Conservation (phyloP, 2,113 vertebrate species). For the Platichthys stellatus region DNA sequence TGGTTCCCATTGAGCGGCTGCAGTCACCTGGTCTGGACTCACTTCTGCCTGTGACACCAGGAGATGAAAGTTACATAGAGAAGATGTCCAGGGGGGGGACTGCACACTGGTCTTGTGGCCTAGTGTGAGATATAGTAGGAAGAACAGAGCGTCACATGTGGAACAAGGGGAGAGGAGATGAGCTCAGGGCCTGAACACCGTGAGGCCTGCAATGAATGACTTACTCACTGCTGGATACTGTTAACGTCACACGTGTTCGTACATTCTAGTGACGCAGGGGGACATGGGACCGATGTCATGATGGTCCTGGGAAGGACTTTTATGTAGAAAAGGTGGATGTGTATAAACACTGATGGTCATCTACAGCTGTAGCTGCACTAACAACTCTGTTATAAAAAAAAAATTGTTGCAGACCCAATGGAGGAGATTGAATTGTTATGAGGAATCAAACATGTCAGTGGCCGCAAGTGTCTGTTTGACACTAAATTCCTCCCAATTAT, state of each 20-base stretch:
- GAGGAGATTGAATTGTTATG: no score
- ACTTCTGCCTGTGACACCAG: slow-evolving; percentile 43
- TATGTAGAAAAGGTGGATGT: no score
- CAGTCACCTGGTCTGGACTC: slow-evolving; percentile 70
- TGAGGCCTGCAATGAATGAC: slow-evolving; percentile 4
- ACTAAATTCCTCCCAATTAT: no score
- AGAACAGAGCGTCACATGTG: slow-evolving; percentile 68
- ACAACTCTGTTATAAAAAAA: no score
- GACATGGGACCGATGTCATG: neutral
- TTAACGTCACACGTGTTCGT: neutral
- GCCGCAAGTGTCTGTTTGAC: no score
- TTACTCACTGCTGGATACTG: neutral
- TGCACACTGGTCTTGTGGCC: slow-evolving; percentile 60
- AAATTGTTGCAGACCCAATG: no score
- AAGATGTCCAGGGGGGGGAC: slow-evolving; percentile 27
- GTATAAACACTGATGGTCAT: no score
- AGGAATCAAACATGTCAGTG: no score
- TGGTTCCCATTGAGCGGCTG: slow-evolving; percentile 48
- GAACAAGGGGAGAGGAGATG: neutral
- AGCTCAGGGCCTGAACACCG: neutral
- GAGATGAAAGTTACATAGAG: slow-evolving; percentile 25
- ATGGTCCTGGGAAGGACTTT: no score
- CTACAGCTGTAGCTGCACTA: no score
- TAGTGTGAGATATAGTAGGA: slow-evolving; percentile 15
- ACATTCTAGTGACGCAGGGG: slow-evolving; percentile 7